Evolutionary conservation across 2,113 vertebrate genomes (phyloP), one percentile per base, ranked within the genome.

Genomic region (Prunella himalayana): DNA sequence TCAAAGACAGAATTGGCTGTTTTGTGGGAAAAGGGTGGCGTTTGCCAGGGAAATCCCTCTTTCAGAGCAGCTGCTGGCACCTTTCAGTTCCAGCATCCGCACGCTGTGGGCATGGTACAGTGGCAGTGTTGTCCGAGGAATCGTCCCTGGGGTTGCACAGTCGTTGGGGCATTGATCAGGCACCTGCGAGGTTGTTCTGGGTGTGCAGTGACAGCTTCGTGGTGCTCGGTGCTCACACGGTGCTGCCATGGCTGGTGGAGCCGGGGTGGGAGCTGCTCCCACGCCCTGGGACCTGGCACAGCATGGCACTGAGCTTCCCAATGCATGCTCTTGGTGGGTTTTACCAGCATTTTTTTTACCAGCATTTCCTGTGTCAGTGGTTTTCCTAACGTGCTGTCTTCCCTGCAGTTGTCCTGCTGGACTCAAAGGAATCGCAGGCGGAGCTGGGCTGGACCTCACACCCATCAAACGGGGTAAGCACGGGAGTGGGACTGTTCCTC

Each of bases 401-500:
- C 71, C 60, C 65, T 41, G 49, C 91, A 99, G 99, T 99, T 91
- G 97, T 99, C 92, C 97, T 99, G 75, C 97, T 99, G 98, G 99
- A 99, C 97, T 99, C 99, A 15, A 99, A 99, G 97, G 99, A 99
- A 82, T 99, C 99, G 3, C 99, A 99, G 92, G 99, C 99, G 2
- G 99, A 99, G 94, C 96, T 99, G 91, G 99, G 99, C 83, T 99
- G 99, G 99, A 99, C 98, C 15, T 98, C 99, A 1, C 98, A 98
- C 87, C 99, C 99, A 1, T 98, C 98, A 6, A 99, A 99, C 31
- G 99, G 99, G 97, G 99, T 99, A 97, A 98, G 95, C 10, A 97
- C 95, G 11, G 71, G 6, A 59, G n/a, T 9, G 47, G 41, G 21
- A 10, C 66, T 5, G 44, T 51, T 33, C 27, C 21, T 15, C 39